Percentiles rank a stretch among this genome's conserved stretches.
These are phyloP conservation scores for Syngnathus typhle DNA, from an alignment of 2,113 vertebrate genomes.

Conservation along the genomic window DNA sequence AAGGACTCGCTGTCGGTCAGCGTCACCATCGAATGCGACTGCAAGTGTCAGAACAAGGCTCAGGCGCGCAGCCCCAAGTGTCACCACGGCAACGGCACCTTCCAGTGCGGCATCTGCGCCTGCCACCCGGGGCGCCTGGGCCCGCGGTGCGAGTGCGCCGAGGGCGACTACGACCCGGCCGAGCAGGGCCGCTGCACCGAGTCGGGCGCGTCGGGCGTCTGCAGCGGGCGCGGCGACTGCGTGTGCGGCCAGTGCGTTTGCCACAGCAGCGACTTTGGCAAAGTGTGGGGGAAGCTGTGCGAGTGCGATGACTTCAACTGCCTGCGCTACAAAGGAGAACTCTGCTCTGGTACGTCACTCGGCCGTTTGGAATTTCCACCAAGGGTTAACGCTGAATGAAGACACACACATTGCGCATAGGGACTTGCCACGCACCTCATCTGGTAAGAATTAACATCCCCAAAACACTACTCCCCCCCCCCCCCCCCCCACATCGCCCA, in stretches of 20 bases:
- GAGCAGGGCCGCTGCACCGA: constrained; percentile 86
- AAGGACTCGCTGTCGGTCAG: constrained; percentile 82
- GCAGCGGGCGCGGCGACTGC: constrained; percentile 88
- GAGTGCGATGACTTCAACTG: constrained; percentile 99
- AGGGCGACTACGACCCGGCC: constrained; percentile 80
- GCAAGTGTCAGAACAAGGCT: constrained; percentile 76
- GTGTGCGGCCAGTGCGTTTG: constrained; percentile 94
- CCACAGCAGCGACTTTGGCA: constrained; percentile 87
- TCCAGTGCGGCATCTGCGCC: constrained; percentile 88
- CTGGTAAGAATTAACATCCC: constrained; percentile 57
- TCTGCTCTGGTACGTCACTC: constrained; percentile 86
- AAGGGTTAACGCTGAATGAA: not conserved
- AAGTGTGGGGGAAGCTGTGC: constrained; percentile 88
- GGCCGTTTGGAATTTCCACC: not conserved
- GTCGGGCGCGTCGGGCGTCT: constrained; percentile 55
- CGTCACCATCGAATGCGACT: constrained; percentile 83
- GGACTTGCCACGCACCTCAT: constrained; percentile 52
- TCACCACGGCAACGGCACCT: constrained; percentile 82
- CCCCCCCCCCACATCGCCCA: constrained; percentile 12
- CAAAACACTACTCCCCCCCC: constrained; percentile 40
- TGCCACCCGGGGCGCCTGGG: constrained; percentile 84
- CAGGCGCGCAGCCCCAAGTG: constrained; percentile 73
- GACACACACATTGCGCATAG: constrained; percentile 8
- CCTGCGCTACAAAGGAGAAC: constrained; percentile 87
- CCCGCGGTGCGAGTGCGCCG: constrained; percentile 86